Conservation (phyloP, 2,797 vertebrate species). For the Antrozous pallidus region DNA sequence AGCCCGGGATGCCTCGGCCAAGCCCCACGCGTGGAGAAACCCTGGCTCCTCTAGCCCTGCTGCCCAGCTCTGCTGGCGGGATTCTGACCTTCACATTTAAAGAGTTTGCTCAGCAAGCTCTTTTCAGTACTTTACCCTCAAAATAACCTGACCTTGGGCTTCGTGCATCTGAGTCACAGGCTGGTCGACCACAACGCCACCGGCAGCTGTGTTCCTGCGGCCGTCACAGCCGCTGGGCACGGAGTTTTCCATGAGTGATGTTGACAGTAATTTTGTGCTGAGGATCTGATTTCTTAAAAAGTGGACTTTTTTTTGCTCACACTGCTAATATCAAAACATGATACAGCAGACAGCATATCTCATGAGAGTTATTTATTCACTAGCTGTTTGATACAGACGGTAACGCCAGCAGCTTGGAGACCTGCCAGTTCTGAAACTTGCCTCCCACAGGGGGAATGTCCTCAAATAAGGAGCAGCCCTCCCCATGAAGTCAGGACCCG, state of each 20-base stretch:
- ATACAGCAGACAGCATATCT: fast-evolving
- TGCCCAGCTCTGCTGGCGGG: fast-evolving
- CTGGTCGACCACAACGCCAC: fast-evolving
- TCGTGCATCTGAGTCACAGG: not conserved
- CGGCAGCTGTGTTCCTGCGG: fast-evolving
- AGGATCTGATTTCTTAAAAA: not conserved
- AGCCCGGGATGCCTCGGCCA: fast-evolving
- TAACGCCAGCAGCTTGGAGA: fast-evolving
- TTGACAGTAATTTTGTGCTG: not conserved
- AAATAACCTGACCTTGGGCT: not conserved
- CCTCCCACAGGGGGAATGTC: fast-evolving
- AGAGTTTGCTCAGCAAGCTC: not conserved
- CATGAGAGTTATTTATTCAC: no score
- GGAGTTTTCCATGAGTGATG: not conserved
- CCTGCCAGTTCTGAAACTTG: fast-evolving
- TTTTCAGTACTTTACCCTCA: not conserved
- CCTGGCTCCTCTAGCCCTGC: fast-evolving
- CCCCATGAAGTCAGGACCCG: fast-evolving
- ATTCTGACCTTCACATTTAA: not conserved
- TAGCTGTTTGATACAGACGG: no score
- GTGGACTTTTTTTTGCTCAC: not conserved
- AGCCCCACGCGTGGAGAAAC: fast-evolving
- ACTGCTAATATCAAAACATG: not conserved
- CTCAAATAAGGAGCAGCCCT: fast-evolving
- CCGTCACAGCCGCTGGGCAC: not conserved